Conservation (phyloP, 1,140 invertebrate genomes). For the Notospermus geniculatus region DNA sequence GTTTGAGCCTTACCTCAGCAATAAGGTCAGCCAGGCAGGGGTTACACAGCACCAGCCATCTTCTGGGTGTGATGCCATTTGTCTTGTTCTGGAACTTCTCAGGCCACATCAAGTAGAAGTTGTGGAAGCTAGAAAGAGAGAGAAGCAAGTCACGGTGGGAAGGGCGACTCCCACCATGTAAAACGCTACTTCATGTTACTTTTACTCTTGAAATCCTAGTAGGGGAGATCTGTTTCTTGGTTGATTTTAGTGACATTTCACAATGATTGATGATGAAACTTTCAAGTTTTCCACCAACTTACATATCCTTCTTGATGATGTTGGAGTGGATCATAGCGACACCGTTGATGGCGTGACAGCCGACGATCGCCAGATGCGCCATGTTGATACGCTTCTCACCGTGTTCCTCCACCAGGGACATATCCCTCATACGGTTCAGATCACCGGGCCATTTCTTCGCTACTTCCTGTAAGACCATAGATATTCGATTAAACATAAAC, state of each 20-base stretch:
- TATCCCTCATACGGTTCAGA: constrained; percentile 79
- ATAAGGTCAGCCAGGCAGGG: constrained; percentile 92
- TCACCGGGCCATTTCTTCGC: constrained; percentile 80
- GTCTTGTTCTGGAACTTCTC: constrained; percentile 99
- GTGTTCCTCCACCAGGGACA: constrained; percentile 72
- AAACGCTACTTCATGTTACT: too few relatives aligned
- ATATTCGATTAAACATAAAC: too few relatives aligned
- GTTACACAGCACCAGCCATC: constrained; percentile 96
- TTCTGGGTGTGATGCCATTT: constrained; percentile 95
- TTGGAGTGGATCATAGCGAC: constrained; percentile 97
- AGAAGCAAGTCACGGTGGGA: neutral
- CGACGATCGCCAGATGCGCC: constrained; percentile 95
- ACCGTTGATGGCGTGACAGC: constrained; percentile 96
- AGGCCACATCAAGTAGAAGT: constrained; percentile 93
- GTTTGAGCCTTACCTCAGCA: constrained; percentile 66
- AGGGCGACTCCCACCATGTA: too few relatives aligned
- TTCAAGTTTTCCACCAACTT: too few relatives aligned
- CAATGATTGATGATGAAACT: too few relatives aligned
- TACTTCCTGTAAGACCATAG: constrained; percentile 62
- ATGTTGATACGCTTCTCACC: constrained; percentile 97
- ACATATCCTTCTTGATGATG: constrained; percentile 84
- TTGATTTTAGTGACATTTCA: too few relatives aligned
- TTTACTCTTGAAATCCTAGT: too few relatives aligned
- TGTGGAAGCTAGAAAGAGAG: constrained; percentile 69
- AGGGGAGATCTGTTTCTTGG: too few relatives aligned